Percentiles rank a stretch among this genome's conserved stretches.
phyloP scores from a whole-genome alignment of 2,888 invertebrate genomes.

The Synanthedon myopaeformis region DNA sequence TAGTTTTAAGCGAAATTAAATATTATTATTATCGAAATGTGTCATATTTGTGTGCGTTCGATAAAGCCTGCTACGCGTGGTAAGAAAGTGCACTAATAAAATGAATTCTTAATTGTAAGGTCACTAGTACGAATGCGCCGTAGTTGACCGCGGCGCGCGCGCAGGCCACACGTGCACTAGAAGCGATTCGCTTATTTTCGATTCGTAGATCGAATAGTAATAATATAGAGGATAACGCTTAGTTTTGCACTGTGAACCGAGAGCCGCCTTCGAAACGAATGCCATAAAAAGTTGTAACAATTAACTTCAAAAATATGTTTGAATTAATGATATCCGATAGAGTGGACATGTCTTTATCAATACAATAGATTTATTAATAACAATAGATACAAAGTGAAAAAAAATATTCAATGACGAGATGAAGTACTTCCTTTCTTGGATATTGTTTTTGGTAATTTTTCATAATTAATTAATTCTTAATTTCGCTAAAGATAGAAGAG shows the following conservation, averaged over 20 bases:
- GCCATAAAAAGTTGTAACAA: constrained; percentile 1
- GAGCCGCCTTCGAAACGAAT: constrained; percentile 16
- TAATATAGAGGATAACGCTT: constrained; percentile 49
- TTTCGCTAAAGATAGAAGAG: too few relatives aligned
- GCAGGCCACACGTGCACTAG: constrained; percentile 64
- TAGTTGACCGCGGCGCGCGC: constrained; percentile 60
- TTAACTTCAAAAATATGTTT: constrained; percentile 32
- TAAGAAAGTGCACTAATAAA: constrained; percentile 68
- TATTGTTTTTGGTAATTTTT: constrained; percentile 44
- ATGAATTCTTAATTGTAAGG: constrained; percentile 66
- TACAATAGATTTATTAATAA: constrained; percentile 55
- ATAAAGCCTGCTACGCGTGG: constrained; percentile 31
- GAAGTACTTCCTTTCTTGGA: constrained; percentile 52
- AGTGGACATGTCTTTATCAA: constrained; percentile 64
- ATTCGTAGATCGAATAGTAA: constrained; percentile 35
- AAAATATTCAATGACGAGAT: constrained; percentile 45
- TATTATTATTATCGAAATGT: neutral
- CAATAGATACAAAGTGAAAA: constrained; percentile 33
- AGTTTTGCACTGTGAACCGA: constrained; percentile 46
- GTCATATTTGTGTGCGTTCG: constrained; percentile 13
- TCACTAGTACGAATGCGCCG: constrained; percentile 40
- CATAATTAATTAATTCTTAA: too few relatives aligned
- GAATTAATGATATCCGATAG: constrained; percentile 40
- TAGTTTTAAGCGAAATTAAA: too few relatives aligned
- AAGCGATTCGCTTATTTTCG: constrained; percentile 51